Evolutionary conservation across 2,797 vertebrate species (phyloP).

Genomic region (Austrolebias charrua): DNA sequence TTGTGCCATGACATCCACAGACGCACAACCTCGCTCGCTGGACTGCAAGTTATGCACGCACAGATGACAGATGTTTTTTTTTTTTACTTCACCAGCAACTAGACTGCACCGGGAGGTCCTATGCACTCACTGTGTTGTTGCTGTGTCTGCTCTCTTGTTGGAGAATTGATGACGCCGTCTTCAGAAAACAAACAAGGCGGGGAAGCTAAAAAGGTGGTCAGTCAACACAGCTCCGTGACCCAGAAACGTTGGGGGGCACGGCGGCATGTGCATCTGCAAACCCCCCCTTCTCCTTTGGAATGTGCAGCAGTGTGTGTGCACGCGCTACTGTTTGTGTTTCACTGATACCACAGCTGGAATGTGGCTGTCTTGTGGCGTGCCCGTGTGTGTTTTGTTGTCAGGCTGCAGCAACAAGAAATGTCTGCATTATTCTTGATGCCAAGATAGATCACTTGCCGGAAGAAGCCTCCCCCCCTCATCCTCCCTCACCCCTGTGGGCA

Average conservation of each 20-base stretch:
- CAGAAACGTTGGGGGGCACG: constrained; percentile 66
- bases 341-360: constrained; percentile 70
- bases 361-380: constrained; percentile 71
- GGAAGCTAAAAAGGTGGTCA: constrained; percentile 78
- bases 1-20: constrained; percentile 30
- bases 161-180: constrained; percentile 79
- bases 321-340: constrained; percentile 76
- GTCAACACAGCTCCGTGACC: constrained; percentile 77
- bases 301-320: constrained; percentile 64
- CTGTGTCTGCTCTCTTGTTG: constrained; percentile 77
- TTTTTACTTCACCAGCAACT: constrained; percentile 65
- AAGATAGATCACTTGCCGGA: constrained; percentile 53
- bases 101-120: constrained; percentile 63
- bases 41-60: constrained; percentile 46
- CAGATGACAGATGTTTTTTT: constrained; percentile 43
- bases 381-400: constrained; percentile 66
- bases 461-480: constrained; percentile 5
- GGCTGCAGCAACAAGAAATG: constrained; percentile 32
- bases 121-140: constrained; percentile 66
- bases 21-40: constrained; percentile 27
- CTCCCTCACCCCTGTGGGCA: constrained; percentile 52
- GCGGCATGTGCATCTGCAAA: constrained; percentile 65
- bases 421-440: constrained; percentile 36
- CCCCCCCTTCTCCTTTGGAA: constrained; percentile 57
- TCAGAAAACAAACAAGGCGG: constrained; percentile 75